Conservation (phyloP, 2,113 vertebrate species). For the Mormoops blainvillei region DNA sequence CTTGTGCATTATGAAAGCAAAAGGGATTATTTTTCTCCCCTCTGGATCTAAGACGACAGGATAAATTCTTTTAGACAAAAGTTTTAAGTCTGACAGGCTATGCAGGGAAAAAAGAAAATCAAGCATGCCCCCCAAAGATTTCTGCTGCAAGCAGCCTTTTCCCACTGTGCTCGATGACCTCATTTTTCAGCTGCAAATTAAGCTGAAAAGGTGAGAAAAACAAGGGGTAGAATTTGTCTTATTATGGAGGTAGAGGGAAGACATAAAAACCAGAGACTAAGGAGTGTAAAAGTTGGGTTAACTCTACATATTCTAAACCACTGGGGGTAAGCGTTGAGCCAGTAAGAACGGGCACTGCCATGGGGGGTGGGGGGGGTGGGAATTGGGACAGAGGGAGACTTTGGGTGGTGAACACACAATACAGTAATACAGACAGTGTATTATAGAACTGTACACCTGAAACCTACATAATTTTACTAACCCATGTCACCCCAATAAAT, state of each 20-base stretch:
- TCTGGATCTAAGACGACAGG: background rate
- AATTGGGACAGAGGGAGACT: background rate
- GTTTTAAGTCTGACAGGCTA: slow-evolving; percentile 21
- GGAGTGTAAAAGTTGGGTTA: background rate
- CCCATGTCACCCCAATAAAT: background rate
- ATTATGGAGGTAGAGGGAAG: background rate
- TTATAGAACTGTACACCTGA: background rate
- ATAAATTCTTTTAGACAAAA: background rate
- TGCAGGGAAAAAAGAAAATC: background rate
- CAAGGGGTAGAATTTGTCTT: background rate
- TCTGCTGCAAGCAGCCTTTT: background rate
- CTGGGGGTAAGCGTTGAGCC: background rate
- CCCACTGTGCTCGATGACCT: slow-evolving; percentile 25
- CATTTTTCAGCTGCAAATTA: slow-evolving; percentile 17
- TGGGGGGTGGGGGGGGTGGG: background rate
- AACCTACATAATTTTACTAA: background rate
- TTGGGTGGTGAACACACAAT: background rate
- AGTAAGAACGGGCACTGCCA: background rate
- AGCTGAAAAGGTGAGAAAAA: background rate
- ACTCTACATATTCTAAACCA: background rate
- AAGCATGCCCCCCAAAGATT: background rate
- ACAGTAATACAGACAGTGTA: background rate
- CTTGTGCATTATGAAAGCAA: background rate
- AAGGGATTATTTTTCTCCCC: background rate
- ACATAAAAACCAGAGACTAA: background rate